Base-by-base conservation (phyloP, 2,888 invertebrate genomes). In the Sminthurides aquaticus region DNA sequence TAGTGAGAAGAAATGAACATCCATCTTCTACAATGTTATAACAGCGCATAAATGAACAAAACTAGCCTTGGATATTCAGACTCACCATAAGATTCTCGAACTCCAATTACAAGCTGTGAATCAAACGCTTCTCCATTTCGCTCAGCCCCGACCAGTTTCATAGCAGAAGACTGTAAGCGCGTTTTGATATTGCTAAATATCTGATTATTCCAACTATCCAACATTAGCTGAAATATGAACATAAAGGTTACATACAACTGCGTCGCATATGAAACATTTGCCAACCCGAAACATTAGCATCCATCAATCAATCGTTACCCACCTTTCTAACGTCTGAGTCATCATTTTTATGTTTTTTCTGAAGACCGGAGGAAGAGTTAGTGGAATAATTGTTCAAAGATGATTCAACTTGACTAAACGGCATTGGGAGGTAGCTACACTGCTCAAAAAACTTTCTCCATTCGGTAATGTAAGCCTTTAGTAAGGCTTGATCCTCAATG, bases 401-500 rank as follows among this genome's bases (percentile, higher is more conserved):
- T 71, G 87, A 87, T 81, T 97, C 96, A 74, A 98, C 81, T 78
- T 94, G 93, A 66, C 89, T 86, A 82, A 98, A 98, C 22, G 97
- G 97, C 73, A 94, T 90, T 1, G 97, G 97, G 76, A 98, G 82
- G 81, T 97, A 98, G 78, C 91, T 90, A 80, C 97, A 96, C 79
- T 99, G 98, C 2, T 94, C 91, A 78, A 96, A 97, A 82, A 97
- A 99, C 78, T 94, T 95, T 59, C 93, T 86, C 99, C 99, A 99
- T 80, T 99, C 98, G 3, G 89, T 86, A 75, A 98, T 98, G 79
- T 99, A 99, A 0, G 96, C 91, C 79, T 93, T 94, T 5, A 99
- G 82, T 48, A 99, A 83, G 0, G 95, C 93, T 78, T 96, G 94
- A 76, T 98, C 97, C 77, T 97, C 96, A 69, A 91, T 85, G 77